These are phyloP conservation scores for Protophormia terraenovae DNA, from an alignment of 2,888 invertebrate genomes.

Conservation along the genomic window DNA sequence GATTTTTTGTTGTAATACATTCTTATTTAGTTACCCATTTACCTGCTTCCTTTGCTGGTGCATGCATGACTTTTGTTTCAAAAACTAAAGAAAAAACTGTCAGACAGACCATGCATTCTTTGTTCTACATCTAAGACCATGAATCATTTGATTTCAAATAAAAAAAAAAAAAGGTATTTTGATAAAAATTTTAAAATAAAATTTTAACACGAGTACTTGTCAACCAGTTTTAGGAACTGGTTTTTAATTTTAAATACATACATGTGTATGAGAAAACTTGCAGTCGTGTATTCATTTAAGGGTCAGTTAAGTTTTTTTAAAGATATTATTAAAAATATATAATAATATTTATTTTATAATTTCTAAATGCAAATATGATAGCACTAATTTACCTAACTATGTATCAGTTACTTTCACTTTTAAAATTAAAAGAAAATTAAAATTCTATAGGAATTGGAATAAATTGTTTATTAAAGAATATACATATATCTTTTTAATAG, in stretches of 20 bases:
- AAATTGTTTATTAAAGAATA: no score
- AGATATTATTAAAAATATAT: no score
- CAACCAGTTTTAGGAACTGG: conserved; percentile 43
- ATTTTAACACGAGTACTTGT: conserved; percentile 18
- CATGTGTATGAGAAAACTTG: no score
- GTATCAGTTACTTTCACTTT: no score
- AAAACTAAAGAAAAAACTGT: neutral
- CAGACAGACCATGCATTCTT: conserved; percentile 54
- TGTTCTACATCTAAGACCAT: conserved; percentile 53
- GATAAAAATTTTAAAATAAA: conserved; percentile 21
- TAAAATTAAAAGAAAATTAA: no score
- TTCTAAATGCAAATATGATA: no score
- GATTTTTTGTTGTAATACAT: conserved; percentile 3
- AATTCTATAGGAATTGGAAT: no score
- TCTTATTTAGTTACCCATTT: conserved; percentile 55
- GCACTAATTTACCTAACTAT: no score
- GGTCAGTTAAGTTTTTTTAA: neutral
- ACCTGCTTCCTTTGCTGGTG: conserved; percentile 57
- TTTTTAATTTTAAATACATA: neutral
- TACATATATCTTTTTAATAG: no score
- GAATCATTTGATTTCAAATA: conserved; percentile 49
- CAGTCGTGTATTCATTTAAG: no score
- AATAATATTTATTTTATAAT: no score
- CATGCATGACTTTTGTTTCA: conserved; percentile 47
- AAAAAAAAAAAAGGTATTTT: conserved; percentile 32